These are phyloP conservation scores for Balaeniceps rex DNA, from an alignment of 2,113 vertebrate species.

Conservation along the genomic window DNA sequence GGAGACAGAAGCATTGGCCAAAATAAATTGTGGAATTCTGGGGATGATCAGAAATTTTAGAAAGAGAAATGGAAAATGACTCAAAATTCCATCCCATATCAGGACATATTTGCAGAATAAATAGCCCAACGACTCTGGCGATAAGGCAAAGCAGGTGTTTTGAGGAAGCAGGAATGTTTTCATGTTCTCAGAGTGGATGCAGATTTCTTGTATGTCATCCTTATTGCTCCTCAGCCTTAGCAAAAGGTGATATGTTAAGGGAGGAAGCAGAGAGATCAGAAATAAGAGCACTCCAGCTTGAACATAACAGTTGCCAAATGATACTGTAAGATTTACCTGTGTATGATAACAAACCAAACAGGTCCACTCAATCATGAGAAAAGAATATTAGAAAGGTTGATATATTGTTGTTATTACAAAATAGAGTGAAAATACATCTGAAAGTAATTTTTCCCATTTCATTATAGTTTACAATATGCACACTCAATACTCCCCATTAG, in stretches of 20 bases:
- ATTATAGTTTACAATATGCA: slow-evolving; percentile 56
- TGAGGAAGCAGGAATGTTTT: neutral
- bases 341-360: slow-evolving; percentile 28
- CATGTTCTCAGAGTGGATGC: neutral
- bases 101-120: neutral
- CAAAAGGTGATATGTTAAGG: neutral
- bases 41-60: neutral
- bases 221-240: neutral
- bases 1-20: neutral
- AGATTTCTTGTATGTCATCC: neutral
- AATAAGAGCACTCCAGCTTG: slow-evolving; percentile 40
- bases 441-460: slow-evolving; percentile 60
- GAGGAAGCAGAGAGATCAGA: slow-evolving; percentile 10
- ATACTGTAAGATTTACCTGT: slow-evolving; percentile 45
- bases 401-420: slow-evolving; percentile 40
- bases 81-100: neutral
- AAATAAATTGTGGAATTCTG: neutral
- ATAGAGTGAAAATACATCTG: slow-evolving; percentile 39
- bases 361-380: slow-evolving; percentile 34
- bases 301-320: slow-evolving; percentile 34
- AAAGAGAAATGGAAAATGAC: neutral
- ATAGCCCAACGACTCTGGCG: neutral
- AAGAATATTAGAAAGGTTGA: slow-evolving; percentile 34
- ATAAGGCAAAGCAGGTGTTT: slow-evolving; percentile 28
- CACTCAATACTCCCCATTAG: slow-evolving; percentile 52